Percentiles rank a stretch among this genome's conserved stretches.
phyloP scores from a whole-genome alignment of 2,888 invertebrate species.

The Nephrotoma guestfalica region DNA sequence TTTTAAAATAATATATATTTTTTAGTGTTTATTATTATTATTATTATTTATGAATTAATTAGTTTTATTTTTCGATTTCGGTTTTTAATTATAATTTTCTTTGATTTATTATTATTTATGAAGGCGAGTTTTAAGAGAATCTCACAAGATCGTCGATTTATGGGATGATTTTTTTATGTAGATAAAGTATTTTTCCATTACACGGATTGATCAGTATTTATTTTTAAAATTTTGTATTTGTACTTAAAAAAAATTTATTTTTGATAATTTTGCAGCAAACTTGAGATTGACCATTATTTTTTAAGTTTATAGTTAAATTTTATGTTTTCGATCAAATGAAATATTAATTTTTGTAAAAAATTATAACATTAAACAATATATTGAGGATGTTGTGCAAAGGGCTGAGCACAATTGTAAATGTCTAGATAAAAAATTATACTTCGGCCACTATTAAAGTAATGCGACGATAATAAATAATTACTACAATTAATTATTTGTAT shows the following conservation, averaged over 20 bases:
- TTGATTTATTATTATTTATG: neutral
- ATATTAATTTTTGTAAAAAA: neutral
- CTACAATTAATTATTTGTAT: neutral
- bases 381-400: neutral
- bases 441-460: neutral
- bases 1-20: neutral
- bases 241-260: neutral
- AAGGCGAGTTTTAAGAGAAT: neutral
- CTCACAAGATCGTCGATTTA: neutral
- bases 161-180: neutral
- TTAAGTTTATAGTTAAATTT: neutral
- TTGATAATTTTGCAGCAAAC: neutral
- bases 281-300: neutral
- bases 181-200: neutral
- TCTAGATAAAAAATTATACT: neutral
- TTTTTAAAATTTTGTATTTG: neutral
- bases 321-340: neutral
- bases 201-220: neutral
- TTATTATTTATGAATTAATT: neutral
- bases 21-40: neutral
- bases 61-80: neutral
- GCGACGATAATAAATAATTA: neutral
- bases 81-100: neutral
- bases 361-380: neutral
- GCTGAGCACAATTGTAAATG: neutral